Percentiles rank a stretch among this genome's conserved stretches.
Conservation (phyloP, 2,113 vertebrate genomes). For the Phrynosoma platyrhinos region DNA sequence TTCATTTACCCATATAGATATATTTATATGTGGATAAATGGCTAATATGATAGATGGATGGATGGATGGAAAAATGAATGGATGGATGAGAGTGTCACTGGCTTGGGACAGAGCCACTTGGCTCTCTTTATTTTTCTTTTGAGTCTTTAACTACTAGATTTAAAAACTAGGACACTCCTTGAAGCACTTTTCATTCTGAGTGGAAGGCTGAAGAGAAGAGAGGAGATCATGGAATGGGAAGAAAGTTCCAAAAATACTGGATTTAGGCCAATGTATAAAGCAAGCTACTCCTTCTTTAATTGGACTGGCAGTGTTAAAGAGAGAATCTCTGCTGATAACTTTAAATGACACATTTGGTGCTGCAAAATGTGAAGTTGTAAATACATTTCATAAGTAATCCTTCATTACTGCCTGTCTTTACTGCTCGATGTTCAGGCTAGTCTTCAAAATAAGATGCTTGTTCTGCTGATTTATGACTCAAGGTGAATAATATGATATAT, state of each 20-base stretch:
- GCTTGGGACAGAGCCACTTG: not conserved
- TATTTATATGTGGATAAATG: not conserved
- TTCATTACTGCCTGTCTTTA: slow-evolving; percentile 47
- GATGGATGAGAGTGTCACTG: not conserved
- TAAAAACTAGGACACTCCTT: not conserved
- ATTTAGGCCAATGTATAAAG: slow-evolving; percentile 17
- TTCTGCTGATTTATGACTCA: slow-evolving; percentile 67
- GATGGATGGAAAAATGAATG: too few relatives aligned
- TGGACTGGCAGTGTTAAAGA: slow-evolving; percentile 28
- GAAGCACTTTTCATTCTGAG: too few relatives aligned
- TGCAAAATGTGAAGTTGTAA: slow-evolving; percentile 46
- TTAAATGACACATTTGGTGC: slow-evolving; percentile 45
- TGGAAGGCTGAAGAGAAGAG: not conserved
- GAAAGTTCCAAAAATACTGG: not conserved
- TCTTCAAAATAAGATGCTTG: slow-evolving; percentile 44
- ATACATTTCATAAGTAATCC: slow-evolving; percentile 56
- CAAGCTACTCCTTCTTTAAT: slow-evolving; percentile 9
- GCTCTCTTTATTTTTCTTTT: not conserved
- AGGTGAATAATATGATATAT: slow-evolving; percentile 61
- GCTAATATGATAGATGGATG: too few relatives aligned
- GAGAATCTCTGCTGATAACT: slow-evolving; percentile 20
- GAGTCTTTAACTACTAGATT: not conserved
- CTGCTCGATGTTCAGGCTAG: slow-evolving; percentile 24
- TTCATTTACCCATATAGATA: not conserved
- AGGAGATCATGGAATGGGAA: not conserved